Percentiles rank a stretch among this genome's conserved stretches.
Evolutionary conservation across 2,113 vertebrate species (phyloP).

Genomic region (Dermatemys mawii): DNA sequence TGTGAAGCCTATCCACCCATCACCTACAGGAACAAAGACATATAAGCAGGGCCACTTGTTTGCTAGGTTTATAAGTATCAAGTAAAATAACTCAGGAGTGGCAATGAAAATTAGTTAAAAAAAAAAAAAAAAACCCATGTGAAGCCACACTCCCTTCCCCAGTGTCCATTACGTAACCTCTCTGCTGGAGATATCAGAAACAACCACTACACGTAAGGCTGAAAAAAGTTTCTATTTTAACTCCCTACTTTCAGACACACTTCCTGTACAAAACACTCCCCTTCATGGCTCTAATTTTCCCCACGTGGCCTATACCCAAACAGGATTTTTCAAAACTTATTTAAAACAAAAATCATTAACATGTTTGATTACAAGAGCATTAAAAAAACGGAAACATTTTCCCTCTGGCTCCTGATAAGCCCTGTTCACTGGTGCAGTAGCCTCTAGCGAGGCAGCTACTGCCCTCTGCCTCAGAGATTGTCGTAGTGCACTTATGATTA

Average conservation of each 20-base stretch:
- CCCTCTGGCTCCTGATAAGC: neutral
- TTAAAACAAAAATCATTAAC: neutral
- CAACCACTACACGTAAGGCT: neutral
- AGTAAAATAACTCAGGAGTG: neutral
- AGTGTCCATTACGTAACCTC: neutral
- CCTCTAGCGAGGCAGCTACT: neutral
- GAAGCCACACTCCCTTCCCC: neutral
- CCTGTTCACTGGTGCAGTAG: neutral
- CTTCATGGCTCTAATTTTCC: neutral
- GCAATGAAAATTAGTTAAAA: neutral
- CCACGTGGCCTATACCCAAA: neutral
- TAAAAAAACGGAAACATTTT: neutral
- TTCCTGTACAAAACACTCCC: neutral
- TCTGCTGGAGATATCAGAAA: neutral
- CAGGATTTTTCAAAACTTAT: neutral
- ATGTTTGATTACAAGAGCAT: neutral
- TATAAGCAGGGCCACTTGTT: fast-evolving
- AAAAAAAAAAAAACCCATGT: neutral
- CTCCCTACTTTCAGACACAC: neutral
- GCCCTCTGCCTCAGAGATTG: neutral
- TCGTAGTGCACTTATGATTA: neutral
- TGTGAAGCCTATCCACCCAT: neutral
- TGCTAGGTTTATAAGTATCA: neutral
- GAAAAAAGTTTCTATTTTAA: neutral
- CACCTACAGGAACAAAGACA: neutral